A percentile compares a stretch with the other conserved stretches of the same genome.
These are phyloP conservation scores for Cyrtorhinus lividipennis DNA, from an alignment of 1,140 invertebrate species.

Conservation along the genomic window DNA sequence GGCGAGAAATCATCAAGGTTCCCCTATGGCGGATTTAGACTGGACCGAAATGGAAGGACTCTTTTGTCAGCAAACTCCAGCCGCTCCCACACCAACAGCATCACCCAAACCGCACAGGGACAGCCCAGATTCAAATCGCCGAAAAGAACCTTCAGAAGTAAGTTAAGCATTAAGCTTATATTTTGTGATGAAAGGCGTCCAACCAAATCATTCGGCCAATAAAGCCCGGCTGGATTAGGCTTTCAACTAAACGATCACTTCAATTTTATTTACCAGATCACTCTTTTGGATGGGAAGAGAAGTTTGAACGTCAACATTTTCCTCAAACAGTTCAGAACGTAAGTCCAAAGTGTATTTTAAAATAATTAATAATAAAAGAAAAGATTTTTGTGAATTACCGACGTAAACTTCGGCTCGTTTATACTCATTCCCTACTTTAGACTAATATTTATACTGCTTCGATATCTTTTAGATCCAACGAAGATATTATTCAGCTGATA, in stretches of 20 bases:
- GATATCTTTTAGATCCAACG: slow-evolving; percentile 61
- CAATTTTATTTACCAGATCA: slow-evolving; percentile 55
- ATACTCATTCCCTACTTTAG: too few relatives aligned
- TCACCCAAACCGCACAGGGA: slow-evolving; percentile 30
- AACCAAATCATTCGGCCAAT: too few relatives aligned
- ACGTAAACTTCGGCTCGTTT: too few relatives aligned
- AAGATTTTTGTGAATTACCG: too few relatives aligned
- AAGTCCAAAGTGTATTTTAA: too few relatives aligned
- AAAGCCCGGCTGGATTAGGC: too few relatives aligned
- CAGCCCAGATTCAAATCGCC: slow-evolving; percentile 27
- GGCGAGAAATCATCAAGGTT: slow-evolving; percentile 66
- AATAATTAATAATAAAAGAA: too few relatives aligned
- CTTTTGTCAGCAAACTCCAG: slow-evolving; percentile 68
- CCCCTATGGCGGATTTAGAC: slow-evolving; percentile 62
- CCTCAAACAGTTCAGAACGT: slow-evolving; percentile 88
- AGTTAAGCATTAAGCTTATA: too few relatives aligned
- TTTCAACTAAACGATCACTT: too few relatives aligned
- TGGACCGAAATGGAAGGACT: slow-evolving; percentile 85
- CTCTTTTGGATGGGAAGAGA: slow-evolving; percentile 79
- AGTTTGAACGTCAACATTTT: slow-evolving; percentile 97
- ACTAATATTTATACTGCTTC: too few relatives aligned
- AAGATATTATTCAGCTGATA: slow-evolving; percentile 81
- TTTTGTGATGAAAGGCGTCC: too few relatives aligned
- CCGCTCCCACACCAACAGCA: slow-evolving; percentile 38
- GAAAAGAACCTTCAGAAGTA: slow-evolving; percentile 53